These are phyloP conservation scores for Heliocidaris tuberculata DNA, from an alignment of 35 echinoderm and acorn worm species.

Conservation along the genomic window DNA sequence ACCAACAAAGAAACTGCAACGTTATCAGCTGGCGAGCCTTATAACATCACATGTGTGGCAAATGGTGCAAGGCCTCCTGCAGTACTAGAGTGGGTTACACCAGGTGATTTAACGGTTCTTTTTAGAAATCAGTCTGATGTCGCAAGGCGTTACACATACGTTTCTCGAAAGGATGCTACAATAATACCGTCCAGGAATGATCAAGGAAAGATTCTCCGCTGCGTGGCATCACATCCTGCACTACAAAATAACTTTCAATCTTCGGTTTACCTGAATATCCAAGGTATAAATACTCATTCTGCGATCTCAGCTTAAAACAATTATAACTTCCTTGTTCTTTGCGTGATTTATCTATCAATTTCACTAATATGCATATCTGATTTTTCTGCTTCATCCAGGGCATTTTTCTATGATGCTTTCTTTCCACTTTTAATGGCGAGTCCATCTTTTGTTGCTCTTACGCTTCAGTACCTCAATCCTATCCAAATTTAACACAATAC, in stretches of 20 bases:
- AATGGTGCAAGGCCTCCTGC: background rate
- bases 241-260: background rate
- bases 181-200: background rate
- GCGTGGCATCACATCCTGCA: background rate
- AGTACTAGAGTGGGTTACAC: background rate
- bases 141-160: background rate
- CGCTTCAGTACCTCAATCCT: too few relatives aligned
- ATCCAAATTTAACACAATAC: too few relatives aligned
- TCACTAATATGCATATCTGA: too few relatives aligned
- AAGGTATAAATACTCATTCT: background rate
- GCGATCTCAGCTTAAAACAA: too few relatives aligned
- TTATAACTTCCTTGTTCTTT: too few relatives aligned
- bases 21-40: background rate
- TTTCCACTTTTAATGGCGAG: too few relatives aligned
- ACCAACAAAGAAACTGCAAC: background rate
- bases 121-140: background rate
- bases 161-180: background rate
- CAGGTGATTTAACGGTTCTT: background rate
- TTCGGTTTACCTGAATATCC: background rate
- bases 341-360: too few relatives aligned
- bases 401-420: too few relatives aligned
- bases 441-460: too few relatives aligned
- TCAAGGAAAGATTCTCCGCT: background rate
- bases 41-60: background rate
- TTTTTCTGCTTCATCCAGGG: too few relatives aligned